Evolutionary conservation across 2,113 vertebrate species (phyloP).

Genomic region (Ictalurus furcatus): DNA sequence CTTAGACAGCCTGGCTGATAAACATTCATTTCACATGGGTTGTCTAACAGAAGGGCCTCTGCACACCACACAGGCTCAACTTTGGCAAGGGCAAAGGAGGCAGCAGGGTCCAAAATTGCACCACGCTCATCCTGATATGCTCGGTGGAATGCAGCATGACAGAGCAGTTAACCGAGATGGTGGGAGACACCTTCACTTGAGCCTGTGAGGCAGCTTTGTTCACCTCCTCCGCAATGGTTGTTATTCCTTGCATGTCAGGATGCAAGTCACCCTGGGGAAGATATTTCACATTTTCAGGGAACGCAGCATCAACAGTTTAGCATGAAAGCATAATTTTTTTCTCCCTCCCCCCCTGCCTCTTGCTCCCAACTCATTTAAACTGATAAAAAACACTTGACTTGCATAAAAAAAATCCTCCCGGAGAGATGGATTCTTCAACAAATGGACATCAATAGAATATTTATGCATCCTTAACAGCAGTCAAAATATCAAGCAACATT

Average conservation of each 20-base stretch:
- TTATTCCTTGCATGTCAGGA: slow-evolving; percentile 48
- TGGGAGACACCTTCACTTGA: slow-evolving; percentile 38
- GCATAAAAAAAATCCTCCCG: slow-evolving; percentile 6
- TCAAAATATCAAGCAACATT: neutral
- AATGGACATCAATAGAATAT: neutral
- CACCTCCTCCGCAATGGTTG: slow-evolving; percentile 44
- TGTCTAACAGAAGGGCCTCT: slow-evolving; percentile 40
- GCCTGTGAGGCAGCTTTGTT: slow-evolving; percentile 44
- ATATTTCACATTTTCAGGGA: slow-evolving; percentile 54
- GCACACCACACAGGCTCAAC: slow-evolving; percentile 25
- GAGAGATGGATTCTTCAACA: neutral
- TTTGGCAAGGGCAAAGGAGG: slow-evolving; percentile 27
- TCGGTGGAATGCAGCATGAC: slow-evolving; percentile 46
- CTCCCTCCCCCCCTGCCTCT: neutral
- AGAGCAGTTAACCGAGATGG: slow-evolving; percentile 41
- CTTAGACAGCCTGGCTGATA: slow-evolving; percentile 50
- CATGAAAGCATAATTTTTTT: slow-evolving; percentile 50
- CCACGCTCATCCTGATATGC: slow-evolving; percentile 27
- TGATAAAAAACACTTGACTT: slow-evolving; percentile 36
- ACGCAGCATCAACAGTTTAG: slow-evolving; percentile 54
- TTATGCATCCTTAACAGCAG: slow-evolving; percentile 11
- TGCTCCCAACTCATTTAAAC: slow-evolving; percentile 35
- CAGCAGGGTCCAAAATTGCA: slow-evolving; percentile 18
- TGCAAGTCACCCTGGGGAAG: slow-evolving; percentile 41
- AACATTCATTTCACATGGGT: slow-evolving; percentile 54